Conservation (phyloP, 1,140 invertebrate genomes). For the Dreissena polymorpha region DNA sequence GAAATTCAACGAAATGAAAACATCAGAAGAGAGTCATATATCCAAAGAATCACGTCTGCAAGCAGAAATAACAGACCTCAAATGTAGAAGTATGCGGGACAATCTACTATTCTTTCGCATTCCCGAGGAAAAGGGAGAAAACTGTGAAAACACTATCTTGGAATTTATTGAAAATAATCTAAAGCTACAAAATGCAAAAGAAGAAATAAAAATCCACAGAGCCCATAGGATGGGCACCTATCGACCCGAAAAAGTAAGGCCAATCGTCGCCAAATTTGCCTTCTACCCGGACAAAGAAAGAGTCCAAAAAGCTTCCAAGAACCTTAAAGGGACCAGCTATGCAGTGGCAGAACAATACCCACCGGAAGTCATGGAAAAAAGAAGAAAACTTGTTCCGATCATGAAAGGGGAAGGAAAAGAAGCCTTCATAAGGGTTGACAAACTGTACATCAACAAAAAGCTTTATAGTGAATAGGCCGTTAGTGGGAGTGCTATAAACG, state of each 20-base stretch:
- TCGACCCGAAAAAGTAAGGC: neutral
- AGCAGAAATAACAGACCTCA: conserved; percentile 1
- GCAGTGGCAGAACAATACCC: neutral
- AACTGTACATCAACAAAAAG: neutral
- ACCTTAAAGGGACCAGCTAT: neutral
- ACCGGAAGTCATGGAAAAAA: neutral
- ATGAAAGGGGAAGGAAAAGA: neutral
- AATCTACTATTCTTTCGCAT: conserved; percentile 35
- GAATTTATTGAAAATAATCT: conserved; percentile 8
- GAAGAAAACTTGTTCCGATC: neutral
- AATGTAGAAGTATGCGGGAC: neutral
- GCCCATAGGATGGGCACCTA: conserved; percentile 10
- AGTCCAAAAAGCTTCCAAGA: neutral
- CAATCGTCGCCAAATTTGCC: neutral
- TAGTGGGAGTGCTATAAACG: no score
- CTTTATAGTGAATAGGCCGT: no score
- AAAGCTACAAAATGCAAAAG: neutral
- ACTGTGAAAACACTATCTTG: neutral
- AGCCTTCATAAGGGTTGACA: conserved; percentile 15
- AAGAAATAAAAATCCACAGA: neutral
- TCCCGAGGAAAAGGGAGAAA: conserved; percentile 16
- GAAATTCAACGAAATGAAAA: no score
- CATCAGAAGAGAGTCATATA: no score
- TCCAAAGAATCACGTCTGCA: no score
- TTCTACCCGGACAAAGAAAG: neutral